Base-by-base conservation (phyloP, 2,797 vertebrate genomes). In the Poecilia wingei region DNA sequence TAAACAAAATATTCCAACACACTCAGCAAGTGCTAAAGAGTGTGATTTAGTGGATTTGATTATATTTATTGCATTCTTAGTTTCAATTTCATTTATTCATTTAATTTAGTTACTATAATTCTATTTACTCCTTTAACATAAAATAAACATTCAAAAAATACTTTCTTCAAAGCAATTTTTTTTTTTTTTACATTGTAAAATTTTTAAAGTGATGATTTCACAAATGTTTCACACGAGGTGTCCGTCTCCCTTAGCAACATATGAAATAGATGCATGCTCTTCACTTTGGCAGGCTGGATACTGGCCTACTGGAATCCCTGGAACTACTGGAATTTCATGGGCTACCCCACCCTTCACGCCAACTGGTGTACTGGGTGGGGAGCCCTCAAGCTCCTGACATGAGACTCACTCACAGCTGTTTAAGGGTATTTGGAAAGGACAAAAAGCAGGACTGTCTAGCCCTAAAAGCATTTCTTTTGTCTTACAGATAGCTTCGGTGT, bases 271-370 rank as follows among this genome's bases (percentile, higher is more conserved):
- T 69, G 66, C 39, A 41, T 25, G 10, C 10, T 12, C 41, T n/a
- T 25, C 13, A 43, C 22, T 43, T 14, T 12, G 41, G 22, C 39
- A 25, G 43, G 66, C 41, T 14, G 14, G 8, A 69, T 2, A 14
- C 25, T 41, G 66, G 39, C 3, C 25, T n/a, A 43, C 22, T 39
- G 33, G 39, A 69, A 43, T 25, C 8, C 64, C 4, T 69, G 41
- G 66, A 66, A 66, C 61, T 66, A 66, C 14, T 22, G 61, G 61
- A n/a, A 69, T 69, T n/a, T 45, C 22, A 45, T 69, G 66, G 64
- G 41, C 2, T 43, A 3, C 22, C 0, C 0, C 41, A 7, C 66
- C 66, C 41, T n/a, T 22, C 43, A 69, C 6, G 41, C 41, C 66
- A 69, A 9, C 66, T 69, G 66, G 39, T 69, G 13, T 45, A 43